Evolutionary conservation across 2,888 invertebrate species (phyloP).

Genomic region (Caenorhabditis uteleia): DNA sequence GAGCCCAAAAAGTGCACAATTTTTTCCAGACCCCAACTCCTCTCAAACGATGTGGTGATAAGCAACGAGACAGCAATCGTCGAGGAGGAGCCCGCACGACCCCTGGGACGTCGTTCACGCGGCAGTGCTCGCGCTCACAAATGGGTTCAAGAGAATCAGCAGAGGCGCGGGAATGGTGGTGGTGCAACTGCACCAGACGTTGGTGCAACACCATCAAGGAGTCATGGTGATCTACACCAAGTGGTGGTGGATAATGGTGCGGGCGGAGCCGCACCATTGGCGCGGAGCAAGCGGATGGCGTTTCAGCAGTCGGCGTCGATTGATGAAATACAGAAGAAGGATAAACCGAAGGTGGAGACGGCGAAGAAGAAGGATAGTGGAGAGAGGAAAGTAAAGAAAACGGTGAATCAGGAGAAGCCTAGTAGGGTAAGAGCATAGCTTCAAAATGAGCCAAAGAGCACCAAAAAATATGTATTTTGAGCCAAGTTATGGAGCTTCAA

Average conservation of each 20-base stretch:
- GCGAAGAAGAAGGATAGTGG: too few species aligned
- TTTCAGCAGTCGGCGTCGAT: slow-evolving; percentile 9
- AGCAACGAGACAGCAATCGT: slow-evolving; percentile 15
- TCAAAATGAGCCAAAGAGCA: too few species aligned
- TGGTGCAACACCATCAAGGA: slow-evolving; percentile 3
- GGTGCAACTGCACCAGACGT: not conserved
- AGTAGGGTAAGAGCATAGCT: too few species aligned
- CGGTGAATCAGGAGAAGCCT: too few species aligned
- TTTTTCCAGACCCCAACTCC: slow-evolving; percentile 37
- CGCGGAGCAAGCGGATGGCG: slow-evolving; percentile 29
- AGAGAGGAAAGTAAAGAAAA: too few species aligned
- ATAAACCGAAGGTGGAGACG: not conserved
- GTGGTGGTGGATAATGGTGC: not conserved
- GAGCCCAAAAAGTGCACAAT: too few species aligned
- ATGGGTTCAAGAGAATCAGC: slow-evolving; percentile 30
- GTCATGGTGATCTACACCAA: slow-evolving; percentile 1
- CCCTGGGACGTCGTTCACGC: not conserved
- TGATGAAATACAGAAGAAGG: not conserved
- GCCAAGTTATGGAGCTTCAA: too few species aligned
- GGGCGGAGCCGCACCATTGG: slow-evolving; percentile 9
- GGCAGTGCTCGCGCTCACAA: slow-evolving; percentile 29
- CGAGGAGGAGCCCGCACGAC: not conserved
- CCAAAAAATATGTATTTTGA: too few species aligned
- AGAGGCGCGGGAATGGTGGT: not conserved
- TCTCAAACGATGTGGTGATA: slow-evolving; percentile 28